A percentile compares a stretch with the other conserved stretches of the same genome.
These are phyloP conservation scores for Drosophila subsilvestris DNA, from an alignment of 2,888 invertebrate genomes.

Conservation along the genomic window DNA sequence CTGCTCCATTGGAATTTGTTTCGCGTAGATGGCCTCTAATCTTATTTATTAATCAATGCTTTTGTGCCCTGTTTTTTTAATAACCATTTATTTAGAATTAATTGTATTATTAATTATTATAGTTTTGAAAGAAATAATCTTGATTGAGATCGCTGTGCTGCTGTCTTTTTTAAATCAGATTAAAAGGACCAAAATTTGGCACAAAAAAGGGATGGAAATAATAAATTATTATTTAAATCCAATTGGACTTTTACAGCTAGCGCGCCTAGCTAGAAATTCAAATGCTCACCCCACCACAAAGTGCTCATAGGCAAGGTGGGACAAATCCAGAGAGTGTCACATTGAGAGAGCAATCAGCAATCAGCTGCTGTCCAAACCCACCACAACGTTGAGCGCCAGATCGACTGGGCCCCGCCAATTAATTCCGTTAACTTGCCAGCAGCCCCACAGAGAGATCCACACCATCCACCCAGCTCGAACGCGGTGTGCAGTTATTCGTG, in stretches of 20 bases:
- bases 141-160: no score
- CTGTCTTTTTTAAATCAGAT: no score
- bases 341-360: background rate
- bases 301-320: background rate
- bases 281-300: background rate
- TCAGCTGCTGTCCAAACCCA: background rate
- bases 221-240: background rate
- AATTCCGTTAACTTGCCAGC: background rate
- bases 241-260: background rate
- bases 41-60: no score
- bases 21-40: no score
- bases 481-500: conserved; percentile 12
- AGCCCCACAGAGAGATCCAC: background rate
- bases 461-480: background rate
- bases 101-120: background rate
- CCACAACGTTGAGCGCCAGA: background rate
- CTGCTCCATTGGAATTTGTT: background rate
- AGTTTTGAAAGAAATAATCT: no score
- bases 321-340: no score
- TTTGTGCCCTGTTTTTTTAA: background rate
- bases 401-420: background rate
- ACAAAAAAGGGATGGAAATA: background rate
- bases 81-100: background rate
- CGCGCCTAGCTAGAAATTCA: background rate
- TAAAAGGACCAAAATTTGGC: no score